Conservation (phyloP, 2,888 invertebrate genomes). For the Myathropa florea region DNA sequence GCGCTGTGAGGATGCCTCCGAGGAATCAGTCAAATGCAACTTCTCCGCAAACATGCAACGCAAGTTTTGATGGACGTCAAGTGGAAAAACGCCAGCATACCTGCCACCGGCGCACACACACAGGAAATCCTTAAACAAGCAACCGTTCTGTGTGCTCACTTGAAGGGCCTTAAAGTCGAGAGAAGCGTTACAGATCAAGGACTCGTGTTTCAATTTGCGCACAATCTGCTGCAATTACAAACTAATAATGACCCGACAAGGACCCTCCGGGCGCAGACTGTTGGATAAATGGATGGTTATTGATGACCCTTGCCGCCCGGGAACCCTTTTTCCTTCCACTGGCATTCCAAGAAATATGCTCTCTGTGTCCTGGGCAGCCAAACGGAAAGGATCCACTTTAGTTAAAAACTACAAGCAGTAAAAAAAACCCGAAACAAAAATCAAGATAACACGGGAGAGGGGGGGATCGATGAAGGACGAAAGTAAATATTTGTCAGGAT, state of each 20-base stretch:
- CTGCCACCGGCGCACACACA: constrained; percentile 2
- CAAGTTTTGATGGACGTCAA: constrained; percentile 58
- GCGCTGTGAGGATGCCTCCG: too few species aligned
- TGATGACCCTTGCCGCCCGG: constrained; percentile 31
- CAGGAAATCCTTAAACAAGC: not conserved
- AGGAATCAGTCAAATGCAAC: constrained; percentile 62
- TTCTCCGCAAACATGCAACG: constrained; percentile 51
- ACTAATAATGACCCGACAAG: constrained; percentile 3
- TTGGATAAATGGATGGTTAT: constrained; percentile 10
- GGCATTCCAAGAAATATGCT: not conserved
- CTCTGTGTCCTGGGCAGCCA: constrained; percentile 5
- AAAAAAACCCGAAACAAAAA: constrained; percentile 13
- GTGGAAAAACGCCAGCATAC: not conserved
- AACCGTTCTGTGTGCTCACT: not conserved
- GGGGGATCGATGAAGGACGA: constrained; percentile 57
- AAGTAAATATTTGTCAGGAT: constrained; percentile 69
- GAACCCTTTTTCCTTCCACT: constrained; percentile 30
- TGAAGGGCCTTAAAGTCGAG: not conserved
- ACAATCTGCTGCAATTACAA: constrained; percentile 13
- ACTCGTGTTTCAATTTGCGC: constrained; percentile 2
- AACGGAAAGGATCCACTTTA: constrained; percentile 34
- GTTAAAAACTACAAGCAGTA: constrained; percentile 51
- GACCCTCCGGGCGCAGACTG: constrained; percentile 3
- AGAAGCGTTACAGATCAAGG: not conserved
- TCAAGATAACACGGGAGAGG: not conserved